Evolutionary conservation across 2,113 vertebrate genomes (phyloP).

Genomic region (Odontophorus gujanensis): DNA sequence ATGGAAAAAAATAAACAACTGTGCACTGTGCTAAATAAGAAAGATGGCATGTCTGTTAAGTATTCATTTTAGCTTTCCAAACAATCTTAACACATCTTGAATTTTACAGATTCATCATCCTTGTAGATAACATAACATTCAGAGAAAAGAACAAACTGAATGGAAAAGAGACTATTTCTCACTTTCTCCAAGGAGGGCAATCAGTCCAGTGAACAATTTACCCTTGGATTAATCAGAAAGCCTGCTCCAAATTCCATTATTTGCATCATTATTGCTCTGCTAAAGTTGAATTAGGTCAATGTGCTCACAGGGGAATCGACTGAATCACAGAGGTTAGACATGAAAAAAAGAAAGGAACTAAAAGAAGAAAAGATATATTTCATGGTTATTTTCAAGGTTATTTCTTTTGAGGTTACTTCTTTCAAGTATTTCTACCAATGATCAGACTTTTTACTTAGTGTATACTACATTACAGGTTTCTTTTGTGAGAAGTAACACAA

Average conservation of each 20-base stretch:
- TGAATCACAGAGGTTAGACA: background rate
- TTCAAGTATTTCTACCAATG: background rate
- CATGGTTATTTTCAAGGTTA: background rate
- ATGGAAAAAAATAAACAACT: background rate
- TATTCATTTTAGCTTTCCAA: background rate
- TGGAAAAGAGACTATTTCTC: background rate
- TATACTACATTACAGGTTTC: background rate
- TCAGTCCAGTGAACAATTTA: background rate
- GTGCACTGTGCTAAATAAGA: background rate
- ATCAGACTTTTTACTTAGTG: background rate
- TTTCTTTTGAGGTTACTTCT: background rate
- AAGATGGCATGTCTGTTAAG: background rate
- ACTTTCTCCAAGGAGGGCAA: background rate
- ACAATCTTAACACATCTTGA: background rate
- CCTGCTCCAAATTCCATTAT: background rate
- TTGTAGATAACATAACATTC: background rate
- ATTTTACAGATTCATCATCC: background rate
- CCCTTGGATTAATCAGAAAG: background rate
- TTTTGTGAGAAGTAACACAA: background rate
- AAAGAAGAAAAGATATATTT: background rate
- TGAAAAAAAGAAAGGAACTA: background rate
- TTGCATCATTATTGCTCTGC: background rate
- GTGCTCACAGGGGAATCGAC: background rate
- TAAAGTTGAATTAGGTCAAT: background rate
- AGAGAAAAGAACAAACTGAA: background rate